Evolutionary conservation across 2,113 vertebrate species (phyloP).

Genomic region (Gallinago media): DNA sequence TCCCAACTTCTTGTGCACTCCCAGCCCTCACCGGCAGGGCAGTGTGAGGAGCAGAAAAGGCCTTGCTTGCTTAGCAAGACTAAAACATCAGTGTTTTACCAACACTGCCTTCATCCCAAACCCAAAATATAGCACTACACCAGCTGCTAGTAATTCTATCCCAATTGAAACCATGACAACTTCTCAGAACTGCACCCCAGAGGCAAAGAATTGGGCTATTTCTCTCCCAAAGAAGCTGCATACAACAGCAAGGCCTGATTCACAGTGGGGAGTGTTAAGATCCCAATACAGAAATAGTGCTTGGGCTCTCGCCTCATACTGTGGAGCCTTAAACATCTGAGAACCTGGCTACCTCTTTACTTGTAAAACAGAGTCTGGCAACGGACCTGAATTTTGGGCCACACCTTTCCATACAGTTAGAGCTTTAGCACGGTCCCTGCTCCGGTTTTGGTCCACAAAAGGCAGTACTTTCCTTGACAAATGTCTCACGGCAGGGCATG

Average conservation of each 20-base stretch:
- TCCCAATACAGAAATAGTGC: background rate
- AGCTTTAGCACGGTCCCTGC: background rate
- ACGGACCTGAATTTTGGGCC: background rate
- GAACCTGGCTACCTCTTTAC: background rate
- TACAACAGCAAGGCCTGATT: background rate
- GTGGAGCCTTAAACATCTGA: background rate
- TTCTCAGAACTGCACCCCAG: background rate
- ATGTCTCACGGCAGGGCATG: background rate
- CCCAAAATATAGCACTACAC: background rate
- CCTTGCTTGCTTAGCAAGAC: background rate
- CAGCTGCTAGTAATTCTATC: background rate
- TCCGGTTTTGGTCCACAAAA: background rate
- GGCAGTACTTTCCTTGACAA: background rate
- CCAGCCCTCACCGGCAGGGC: background rate
- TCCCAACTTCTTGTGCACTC: background rate
- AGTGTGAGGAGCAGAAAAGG: background rate
- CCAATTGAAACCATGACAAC: background rate
- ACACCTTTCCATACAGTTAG: background rate
- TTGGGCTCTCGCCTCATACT: background rate
- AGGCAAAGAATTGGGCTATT: background rate
- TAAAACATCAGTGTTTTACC: background rate
- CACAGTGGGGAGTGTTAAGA: background rate
- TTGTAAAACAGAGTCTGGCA: background rate
- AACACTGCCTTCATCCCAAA: background rate
- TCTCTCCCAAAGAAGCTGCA: background rate